Percentiles rank a stretch among this genome's conserved stretches.
phyloP scores from a whole-genome alignment of 2,797 vertebrate genomes.

The Nothura maculosa region DNA sequence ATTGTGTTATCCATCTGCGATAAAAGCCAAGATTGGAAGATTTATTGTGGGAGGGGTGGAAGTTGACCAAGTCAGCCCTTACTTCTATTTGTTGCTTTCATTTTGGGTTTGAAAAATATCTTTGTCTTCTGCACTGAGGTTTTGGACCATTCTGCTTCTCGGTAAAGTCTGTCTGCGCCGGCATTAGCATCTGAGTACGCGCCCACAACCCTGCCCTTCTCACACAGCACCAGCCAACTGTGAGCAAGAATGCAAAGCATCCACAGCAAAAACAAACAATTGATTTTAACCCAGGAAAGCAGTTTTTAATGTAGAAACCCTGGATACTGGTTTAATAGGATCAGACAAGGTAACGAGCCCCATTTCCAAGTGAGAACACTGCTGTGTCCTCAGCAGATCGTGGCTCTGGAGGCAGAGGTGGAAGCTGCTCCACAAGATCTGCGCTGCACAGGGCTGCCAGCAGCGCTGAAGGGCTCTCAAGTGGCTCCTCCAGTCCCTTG shows the following conservation, averaged over 20 bases:
- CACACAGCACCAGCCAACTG: conserved; percentile 52
- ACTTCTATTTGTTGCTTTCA: conserved; percentile 66
- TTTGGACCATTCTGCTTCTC: conserved; percentile 47
- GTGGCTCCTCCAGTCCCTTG: not conserved
- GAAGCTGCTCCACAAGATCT: not conserved
- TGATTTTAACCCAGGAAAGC: conserved; percentile 32
- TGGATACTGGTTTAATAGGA: not conserved
- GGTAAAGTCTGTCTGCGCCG: conserved; percentile 54
- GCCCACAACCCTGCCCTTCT: conserved; percentile 55
- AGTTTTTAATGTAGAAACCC: conserved; percentile 10
- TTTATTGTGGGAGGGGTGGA: conserved; percentile 65
- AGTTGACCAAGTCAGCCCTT: conserved; percentile 61
- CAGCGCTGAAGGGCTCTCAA: not conserved
- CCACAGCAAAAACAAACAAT: conserved; percentile 64
- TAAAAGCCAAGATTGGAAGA: conserved; percentile 62
- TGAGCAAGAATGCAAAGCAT: conserved; percentile 68
- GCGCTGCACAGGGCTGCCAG: not conserved
- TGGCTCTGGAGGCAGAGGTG: not conserved
- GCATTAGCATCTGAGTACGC: not conserved
- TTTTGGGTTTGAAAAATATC: conserved; percentile 58
- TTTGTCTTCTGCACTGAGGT: conserved; percentile 67
- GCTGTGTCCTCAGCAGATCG: conserved; percentile 6
- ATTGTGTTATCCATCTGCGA: conserved; percentile 60
- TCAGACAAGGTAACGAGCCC: not conserved
- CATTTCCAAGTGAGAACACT: not conserved